Conservation (phyloP, 2,797 vertebrate species). For the Poliocrania exsul region DNA sequence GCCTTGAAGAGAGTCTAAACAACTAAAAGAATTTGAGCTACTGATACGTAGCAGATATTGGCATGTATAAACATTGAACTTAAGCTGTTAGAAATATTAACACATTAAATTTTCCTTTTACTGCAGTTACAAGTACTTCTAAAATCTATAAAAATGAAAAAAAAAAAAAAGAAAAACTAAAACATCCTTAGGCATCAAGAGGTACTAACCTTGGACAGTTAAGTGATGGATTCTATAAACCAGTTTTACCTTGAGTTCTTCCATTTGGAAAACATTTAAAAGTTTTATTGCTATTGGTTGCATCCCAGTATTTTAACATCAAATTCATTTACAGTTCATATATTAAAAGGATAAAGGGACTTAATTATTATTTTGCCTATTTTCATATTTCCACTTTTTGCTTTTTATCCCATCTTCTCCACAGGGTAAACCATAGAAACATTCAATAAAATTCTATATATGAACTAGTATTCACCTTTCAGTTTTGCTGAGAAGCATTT, state of each 20-base stretch:
- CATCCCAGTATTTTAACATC: too few relatives aligned
- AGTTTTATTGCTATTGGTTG: background rate
- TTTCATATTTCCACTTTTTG: background rate
- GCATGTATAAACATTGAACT: too few relatives aligned
- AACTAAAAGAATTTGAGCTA: too few relatives aligned
- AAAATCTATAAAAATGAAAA: too few relatives aligned
- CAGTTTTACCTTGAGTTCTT: background rate
- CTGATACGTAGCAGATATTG: too few relatives aligned
- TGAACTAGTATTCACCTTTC: background rate
- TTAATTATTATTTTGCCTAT: background rate
- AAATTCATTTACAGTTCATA: too few relatives aligned
- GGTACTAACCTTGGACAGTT: background rate
- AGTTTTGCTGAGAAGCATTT: background rate
- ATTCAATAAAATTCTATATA: background rate
- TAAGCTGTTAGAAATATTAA: too few relatives aligned
- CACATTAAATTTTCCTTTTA: too few relatives aligned
- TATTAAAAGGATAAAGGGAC: too few relatives aligned
- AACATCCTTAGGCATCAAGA: background rate
- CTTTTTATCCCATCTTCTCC: background rate
- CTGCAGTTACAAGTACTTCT: too few relatives aligned
- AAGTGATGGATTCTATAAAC: background rate
- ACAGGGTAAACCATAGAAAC: background rate
- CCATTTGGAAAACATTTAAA: background rate
- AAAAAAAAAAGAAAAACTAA: too few relatives aligned
- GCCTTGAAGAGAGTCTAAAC: too few relatives aligned